Evolutionary conservation across 1,140 invertebrate genomes (phyloP).

Genomic region (Drosophila kurseongensis): DNA sequence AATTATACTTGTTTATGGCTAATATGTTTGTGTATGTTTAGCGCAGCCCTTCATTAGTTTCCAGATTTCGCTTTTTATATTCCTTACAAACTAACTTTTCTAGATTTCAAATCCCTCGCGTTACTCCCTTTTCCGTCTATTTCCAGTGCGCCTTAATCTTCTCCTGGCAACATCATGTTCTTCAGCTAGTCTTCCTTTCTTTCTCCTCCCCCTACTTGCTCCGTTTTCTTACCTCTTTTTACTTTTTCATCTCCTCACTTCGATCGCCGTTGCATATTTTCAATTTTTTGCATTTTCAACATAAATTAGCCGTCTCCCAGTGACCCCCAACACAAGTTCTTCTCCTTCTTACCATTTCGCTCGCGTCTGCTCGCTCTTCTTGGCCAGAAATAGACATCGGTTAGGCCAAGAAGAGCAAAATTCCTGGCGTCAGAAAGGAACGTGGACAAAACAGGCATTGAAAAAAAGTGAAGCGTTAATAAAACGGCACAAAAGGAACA

Average conservation of each 20-base stretch:
- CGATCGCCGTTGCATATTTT: constrained; percentile 46
- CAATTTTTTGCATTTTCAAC: constrained; percentile 43
- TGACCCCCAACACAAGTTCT: constrained; percentile 41
- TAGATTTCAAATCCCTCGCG: not conserved
- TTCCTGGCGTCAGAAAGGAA: constrained; percentile 64
- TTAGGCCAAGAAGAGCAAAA: constrained; percentile 51
- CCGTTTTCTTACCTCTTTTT: constrained; percentile 8
- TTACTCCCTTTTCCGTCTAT: too few species aligned
- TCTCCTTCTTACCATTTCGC: not conserved
- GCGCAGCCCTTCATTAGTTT: too few species aligned
- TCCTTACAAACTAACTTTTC: too few species aligned
- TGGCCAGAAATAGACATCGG: constrained; percentile 47
- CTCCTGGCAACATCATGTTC: not conserved
- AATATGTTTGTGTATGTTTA: too few species aligned
- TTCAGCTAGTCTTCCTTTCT: not conserved
- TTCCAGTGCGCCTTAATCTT: not conserved
- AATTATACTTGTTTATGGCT: too few species aligned
- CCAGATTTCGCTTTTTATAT: too few species aligned
- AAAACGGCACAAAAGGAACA: constrained; percentile 77
- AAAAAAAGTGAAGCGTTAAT: constrained; percentile 77
- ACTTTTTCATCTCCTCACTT: constrained; percentile 9
- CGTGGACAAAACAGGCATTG: constrained; percentile 39
- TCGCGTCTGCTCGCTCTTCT: constrained; percentile 1
- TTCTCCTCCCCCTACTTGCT: not conserved
- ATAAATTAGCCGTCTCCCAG: constrained; percentile 53